Conservation (phyloP, 2,113 vertebrate genomes). For the Phocoena phocoena region DNA sequence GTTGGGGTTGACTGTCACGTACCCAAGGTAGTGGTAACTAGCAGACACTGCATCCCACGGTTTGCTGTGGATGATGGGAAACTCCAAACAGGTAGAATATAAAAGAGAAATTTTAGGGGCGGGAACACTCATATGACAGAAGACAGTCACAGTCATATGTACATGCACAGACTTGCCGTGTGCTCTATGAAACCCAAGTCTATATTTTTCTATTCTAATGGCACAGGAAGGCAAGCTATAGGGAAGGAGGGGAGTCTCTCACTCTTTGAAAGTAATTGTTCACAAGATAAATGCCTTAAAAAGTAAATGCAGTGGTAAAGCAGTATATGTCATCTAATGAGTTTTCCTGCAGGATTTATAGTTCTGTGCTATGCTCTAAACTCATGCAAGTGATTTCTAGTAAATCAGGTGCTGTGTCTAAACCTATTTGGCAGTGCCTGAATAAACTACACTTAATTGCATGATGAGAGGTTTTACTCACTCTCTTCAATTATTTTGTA, state of each 20-base stretch:
- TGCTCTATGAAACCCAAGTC: slow-evolving; percentile 70
- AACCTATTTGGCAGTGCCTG: slow-evolving; percentile 26
- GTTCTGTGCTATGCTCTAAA: background rate
- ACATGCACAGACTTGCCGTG: slow-evolving; percentile 62
- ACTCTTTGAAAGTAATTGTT: slow-evolving; percentile 52
- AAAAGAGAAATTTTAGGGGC: slow-evolving; percentile 62
- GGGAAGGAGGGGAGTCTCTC: background rate
- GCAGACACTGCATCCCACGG: slow-evolving; percentile 88
- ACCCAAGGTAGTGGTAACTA: slow-evolving; percentile 90
- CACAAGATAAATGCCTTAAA: background rate
- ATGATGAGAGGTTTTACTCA: slow-evolving; percentile 60
- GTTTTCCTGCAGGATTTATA: background rate
- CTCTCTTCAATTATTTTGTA: slow-evolving; percentile 64
- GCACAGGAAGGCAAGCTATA: background rate
- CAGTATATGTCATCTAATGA: background rate
- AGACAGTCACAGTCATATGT: slow-evolving; percentile 60
- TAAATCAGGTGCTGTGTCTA: background rate
- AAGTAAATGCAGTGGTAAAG: slow-evolving; percentile 23
- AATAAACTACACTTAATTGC: slow-evolving; percentile 56
- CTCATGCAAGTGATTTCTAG: slow-evolving; percentile 43
- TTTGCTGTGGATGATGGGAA: slow-evolving; percentile 89
- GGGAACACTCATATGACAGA: slow-evolving; percentile 38
- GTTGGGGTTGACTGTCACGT: slow-evolving; percentile 90
- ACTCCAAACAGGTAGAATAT: slow-evolving; percentile 84
- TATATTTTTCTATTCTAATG: background rate